These are phyloP conservation scores for Colaptes auratus DNA, from an alignment of 2,113 vertebrate genomes.

Conservation along the genomic window DNA sequence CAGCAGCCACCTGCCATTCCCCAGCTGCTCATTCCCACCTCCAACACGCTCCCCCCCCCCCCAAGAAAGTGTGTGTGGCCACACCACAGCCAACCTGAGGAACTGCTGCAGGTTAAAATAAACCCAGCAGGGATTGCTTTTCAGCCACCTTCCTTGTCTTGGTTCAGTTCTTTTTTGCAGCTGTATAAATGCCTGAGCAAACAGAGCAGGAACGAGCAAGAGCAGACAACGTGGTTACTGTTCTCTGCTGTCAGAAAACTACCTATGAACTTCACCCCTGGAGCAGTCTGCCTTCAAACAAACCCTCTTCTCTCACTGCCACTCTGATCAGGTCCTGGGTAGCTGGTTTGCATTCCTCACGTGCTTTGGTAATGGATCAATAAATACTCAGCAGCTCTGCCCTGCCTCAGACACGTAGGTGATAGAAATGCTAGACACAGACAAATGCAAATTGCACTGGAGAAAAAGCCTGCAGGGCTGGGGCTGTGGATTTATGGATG, in stretches of 20 bases:
- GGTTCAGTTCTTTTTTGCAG: background rate
- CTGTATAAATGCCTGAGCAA: background rate
- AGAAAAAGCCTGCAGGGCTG: background rate
- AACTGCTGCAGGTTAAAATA: background rate
- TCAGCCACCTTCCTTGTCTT: background rate
- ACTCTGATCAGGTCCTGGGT: background rate
- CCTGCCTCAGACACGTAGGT: background rate
- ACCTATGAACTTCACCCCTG: background rate
- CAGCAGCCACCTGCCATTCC: background rate
- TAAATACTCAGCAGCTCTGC: background rate
- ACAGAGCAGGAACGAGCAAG: background rate
- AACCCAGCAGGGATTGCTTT: background rate
- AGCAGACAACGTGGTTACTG: background rate
- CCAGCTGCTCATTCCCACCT: background rate
- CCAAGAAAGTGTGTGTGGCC: background rate
- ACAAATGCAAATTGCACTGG: background rate
- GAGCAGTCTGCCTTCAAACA: background rate
- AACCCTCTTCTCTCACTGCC: background rate
- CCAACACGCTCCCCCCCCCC: background rate
- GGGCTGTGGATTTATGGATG: background rate
- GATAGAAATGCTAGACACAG: background rate
- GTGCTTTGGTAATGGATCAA: background rate
- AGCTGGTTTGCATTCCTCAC: conserved; percentile 3
- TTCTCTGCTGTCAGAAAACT: background rate
- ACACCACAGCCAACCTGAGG: background rate